Percentiles rank a stretch among this genome's conserved stretches.
Evolutionary conservation across 92 coral and sea anemone genomes (phyloP).

Genomic region (Palythoa grandis): DNA sequence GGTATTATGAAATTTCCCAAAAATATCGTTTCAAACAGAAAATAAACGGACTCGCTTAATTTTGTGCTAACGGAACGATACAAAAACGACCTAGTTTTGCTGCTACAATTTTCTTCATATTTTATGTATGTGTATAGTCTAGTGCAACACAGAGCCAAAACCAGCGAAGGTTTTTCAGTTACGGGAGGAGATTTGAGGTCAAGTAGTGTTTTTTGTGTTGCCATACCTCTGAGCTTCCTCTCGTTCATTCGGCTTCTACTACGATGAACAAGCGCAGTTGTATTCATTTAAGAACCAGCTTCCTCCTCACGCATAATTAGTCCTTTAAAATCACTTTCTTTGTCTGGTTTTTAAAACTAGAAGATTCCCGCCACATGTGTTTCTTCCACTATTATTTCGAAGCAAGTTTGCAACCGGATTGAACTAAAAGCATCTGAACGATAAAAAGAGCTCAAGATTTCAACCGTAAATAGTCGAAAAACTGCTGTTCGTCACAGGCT

Average conservation of each 20-base stretch:
- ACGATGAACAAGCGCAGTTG: background rate
- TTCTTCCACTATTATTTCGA: background rate
- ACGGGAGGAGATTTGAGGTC: background rate
- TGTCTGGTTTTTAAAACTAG: background rate
- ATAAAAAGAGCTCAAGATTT: background rate
- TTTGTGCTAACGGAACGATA: background rate
- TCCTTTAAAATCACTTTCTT: background rate
- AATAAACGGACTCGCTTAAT: too few relatives aligned
- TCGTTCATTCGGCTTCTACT: background rate
- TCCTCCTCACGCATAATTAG: background rate
- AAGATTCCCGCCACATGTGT: background rate
- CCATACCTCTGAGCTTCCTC: conserved; percentile 14
- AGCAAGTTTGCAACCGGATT: background rate
- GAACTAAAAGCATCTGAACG: background rate
- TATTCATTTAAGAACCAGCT: background rate
- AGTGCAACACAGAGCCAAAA: background rate
- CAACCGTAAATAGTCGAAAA: background rate
- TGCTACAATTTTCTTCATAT: background rate
- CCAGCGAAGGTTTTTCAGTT: background rate
- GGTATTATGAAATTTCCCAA: background rate
- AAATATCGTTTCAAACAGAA: background rate
- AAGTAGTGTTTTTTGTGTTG: background rate
- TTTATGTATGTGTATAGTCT: background rate
- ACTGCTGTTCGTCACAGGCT: background rate
- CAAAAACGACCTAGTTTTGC: background rate